These are phyloP conservation scores for Xestobium rufovillosum DNA, from an alignment of 2,888 invertebrate genomes.

Conservation along the genomic window DNA sequence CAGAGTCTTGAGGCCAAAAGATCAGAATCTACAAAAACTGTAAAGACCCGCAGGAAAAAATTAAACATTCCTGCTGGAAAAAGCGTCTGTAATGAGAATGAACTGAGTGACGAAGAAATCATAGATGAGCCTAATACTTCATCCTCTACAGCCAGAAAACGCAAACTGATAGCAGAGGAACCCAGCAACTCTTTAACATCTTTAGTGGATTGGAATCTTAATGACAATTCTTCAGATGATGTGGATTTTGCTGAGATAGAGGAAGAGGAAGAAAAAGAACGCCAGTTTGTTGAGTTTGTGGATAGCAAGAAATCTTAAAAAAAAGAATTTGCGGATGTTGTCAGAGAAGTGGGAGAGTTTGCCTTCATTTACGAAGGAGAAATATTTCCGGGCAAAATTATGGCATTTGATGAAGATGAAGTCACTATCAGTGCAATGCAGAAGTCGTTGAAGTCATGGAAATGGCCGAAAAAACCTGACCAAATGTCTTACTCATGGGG, in stretches of 20 bases:
- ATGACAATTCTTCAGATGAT: not conserved
- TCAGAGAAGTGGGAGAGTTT: not conserved
- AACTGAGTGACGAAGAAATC: too few species aligned
- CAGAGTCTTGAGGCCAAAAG: not conserved
- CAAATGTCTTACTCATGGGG: not conserved
- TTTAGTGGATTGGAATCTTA: too few species aligned
- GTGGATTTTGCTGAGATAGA: not conserved
- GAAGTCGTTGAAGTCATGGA: slow-evolving; percentile 4
- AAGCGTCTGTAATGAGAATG: slow-evolving; percentile 9
- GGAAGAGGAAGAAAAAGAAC: not conserved
- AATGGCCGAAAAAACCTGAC: slow-evolving; percentile 1
- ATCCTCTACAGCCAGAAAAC: not conserved
- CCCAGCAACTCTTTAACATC: too few species aligned
- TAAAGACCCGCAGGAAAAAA: slow-evolving; percentile 1
- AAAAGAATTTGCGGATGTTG: not conserved
- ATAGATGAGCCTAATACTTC: not conserved
- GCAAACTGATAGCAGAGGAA: not conserved
- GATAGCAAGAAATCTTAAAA: not conserved
- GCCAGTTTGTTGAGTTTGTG: not conserved
- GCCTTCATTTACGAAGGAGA: slow-evolving; percentile 2
- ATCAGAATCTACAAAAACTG: not conserved
- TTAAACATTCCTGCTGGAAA: slow-evolving; percentile 5
- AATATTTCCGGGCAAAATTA: slow-evolving; percentile 3
- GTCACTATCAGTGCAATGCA: slow-evolving; percentile 5
- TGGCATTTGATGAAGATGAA: not conserved